Evolutionary conservation across 2,113 vertebrate genomes (phyloP).

Genomic region (Chaetodon trifascialis): DNA sequence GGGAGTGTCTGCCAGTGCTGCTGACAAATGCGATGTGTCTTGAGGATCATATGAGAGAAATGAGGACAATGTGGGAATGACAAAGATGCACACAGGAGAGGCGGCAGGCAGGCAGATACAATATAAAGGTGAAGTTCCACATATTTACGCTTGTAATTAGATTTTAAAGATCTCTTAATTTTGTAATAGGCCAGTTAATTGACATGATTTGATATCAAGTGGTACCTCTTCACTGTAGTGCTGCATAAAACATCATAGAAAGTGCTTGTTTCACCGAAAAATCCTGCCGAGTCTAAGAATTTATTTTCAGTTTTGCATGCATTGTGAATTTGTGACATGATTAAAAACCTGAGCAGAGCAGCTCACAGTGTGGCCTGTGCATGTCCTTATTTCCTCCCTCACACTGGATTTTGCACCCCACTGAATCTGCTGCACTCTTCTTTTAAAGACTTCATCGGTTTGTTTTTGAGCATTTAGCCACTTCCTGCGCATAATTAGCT

Average conservation of each 20-base stretch:
- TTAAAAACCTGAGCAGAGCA: constrained; percentile 39
- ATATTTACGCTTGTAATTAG: not conserved
- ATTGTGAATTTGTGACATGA: constrained; percentile 47
- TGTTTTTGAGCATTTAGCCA: not conserved
- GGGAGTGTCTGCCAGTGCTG: not conserved
- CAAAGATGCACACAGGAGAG: not conserved
- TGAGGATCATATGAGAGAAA: not conserved
- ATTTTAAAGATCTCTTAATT: not conserved
- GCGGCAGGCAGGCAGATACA: not conserved
- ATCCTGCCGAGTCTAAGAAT: constrained; percentile 9
- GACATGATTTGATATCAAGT: not conserved
- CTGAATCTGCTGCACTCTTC: not conserved
- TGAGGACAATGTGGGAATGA: not conserved
- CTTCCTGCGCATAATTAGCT: not conserved
- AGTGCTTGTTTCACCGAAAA: constrained; percentile 30
- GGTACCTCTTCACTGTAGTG: not conserved
- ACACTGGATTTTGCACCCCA: constrained; percentile 24
- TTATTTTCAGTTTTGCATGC: constrained; percentile 42
- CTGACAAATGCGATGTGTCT: not conserved
- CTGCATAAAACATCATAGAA: not conserved
- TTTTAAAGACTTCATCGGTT: not conserved
- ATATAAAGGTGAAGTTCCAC: not conserved
- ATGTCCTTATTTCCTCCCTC: constrained; percentile 29
- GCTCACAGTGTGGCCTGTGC: not conserved
- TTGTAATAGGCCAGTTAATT: not conserved